Base-by-base conservation (phyloP, 1,140 invertebrate species). In the Oscheius sp. region DNA sequence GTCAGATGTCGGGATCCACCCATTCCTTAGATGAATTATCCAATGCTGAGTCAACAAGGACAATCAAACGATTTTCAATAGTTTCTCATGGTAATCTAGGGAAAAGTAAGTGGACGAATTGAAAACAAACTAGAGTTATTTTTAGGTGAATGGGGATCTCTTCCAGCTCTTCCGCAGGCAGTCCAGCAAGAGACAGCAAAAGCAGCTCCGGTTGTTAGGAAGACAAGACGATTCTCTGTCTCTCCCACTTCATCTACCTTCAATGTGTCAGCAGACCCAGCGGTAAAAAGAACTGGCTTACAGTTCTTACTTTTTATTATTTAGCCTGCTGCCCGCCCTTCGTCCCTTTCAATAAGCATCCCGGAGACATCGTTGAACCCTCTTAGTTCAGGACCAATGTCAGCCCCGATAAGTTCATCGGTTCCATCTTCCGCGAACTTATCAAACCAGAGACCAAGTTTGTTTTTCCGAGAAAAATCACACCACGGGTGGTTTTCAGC, bases 111-210 rank as follows among this genome's bases (percentile, higher is more conserved):
- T 28, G 29, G 35, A 31, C 36, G 29, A 1, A 15, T 59, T 18
- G 46, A 68, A n/a, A 68, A 58, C 68, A 45, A 62, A 61, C 45
- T 35, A 65, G 23, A 36, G 34, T 13, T 65, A 52, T 13, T 2
- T 58, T 75, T 1, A 73, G 70, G n/a, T 34, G 70, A 74, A 75
- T 75, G 70, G 70, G 31, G 10, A 4, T 46, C 68, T 15, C 35
- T 73, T 3, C 70, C 70, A 0, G 28, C 70, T 28, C 10, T 73
- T 70, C 68, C 66, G n/a, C 32, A 71, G 29, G 28, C 36, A 7
- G 13, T 32, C 4, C 29, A 38, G 34, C 69, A 32, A n/a, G 69
- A 73, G 1, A 71, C 1, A 18, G 66, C 28, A 4, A 35, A 18
- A 4, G 10, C 46, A 18, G 7, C 70, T 46, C 70, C 70, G 3